Conservation (phyloP, 2,113 vertebrate genomes). For the Fregata magnificens region DNA sequence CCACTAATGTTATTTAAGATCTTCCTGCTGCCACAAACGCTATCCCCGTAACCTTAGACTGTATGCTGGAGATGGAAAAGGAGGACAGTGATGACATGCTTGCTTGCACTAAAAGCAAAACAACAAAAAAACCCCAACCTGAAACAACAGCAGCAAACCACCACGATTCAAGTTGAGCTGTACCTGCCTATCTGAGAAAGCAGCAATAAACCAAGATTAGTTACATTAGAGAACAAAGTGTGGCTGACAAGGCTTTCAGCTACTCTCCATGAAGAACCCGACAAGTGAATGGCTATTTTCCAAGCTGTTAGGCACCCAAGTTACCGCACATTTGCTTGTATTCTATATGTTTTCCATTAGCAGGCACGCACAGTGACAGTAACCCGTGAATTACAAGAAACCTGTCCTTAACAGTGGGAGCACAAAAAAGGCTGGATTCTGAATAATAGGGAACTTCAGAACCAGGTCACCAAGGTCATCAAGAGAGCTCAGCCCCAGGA, state of each 20-base stretch:
- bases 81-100: background rate
- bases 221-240: background rate
- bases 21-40: background rate
- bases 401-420: background rate
- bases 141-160: background rate
- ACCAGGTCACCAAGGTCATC: background rate
- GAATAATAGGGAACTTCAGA: background rate
- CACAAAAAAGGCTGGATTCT: background rate
- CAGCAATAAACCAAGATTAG: background rate
- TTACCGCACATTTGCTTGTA: background rate
- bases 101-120: background rate
- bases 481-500: background rate
- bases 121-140: background rate
- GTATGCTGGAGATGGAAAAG: background rate
- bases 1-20: background rate
- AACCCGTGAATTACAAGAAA: background rate
- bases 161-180: background rate
- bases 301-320: background rate
- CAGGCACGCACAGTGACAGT: background rate
- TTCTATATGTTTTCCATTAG: background rate
- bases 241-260: background rate
- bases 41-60: background rate
- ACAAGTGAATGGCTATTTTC: constrained; percentile 28
- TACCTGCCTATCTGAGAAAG: background rate
- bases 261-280: background rate